phyloP scores from a whole-genome alignment of 35 echinoderm and acorn worm genomes.

The Chiridota heheva region DNA sequence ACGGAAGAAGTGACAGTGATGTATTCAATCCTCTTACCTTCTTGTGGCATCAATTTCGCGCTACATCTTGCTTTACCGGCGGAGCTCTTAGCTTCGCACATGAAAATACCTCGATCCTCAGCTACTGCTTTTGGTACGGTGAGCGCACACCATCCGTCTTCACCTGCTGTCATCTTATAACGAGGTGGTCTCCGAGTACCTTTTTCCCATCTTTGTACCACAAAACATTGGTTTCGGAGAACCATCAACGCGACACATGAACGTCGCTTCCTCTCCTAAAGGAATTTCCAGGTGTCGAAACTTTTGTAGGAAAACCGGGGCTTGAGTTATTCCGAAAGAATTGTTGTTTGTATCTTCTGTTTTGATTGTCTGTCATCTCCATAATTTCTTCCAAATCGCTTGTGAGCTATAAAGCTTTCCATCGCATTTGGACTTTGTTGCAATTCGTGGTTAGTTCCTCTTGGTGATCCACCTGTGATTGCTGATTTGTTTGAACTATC shows the following conservation, averaged over 20 bases:
- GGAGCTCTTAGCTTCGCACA: slow-evolving; percentile 77
- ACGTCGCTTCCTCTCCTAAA: background rate
- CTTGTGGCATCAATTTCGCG: slow-evolving; percentile 63
- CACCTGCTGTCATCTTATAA: slow-evolving; percentile 46
- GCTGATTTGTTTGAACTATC: no score
- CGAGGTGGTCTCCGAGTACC: slow-evolving; percentile 42
- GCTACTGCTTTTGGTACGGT: slow-evolving; percentile 39
- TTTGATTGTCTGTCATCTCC: no score
- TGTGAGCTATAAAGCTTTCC: no score
- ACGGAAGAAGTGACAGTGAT: no score
- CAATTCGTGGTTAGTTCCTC: no score
- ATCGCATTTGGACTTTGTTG: no score
- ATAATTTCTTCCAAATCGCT: no score
- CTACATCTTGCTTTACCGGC: slow-evolving; percentile 71
- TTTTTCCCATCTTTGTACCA: slow-evolving; percentile 83
- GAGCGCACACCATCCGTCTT: slow-evolving; percentile 52
- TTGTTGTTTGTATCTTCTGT: slow-evolving; percentile 9
- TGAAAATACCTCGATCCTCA: slow-evolving; percentile 72
- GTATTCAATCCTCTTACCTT: slow-evolving; percentile 69
- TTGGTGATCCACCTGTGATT: no score
- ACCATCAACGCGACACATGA: slow-evolving; percentile 20
- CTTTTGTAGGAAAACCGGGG: slow-evolving; percentile 71
- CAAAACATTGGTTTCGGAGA: slow-evolving; percentile 44
- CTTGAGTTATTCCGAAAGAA: slow-evolving; percentile 29
- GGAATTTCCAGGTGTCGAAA: slow-evolving; percentile 45